These are phyloP conservation scores for Pseudomugil tenellus DNA, from an alignment of 2,797 vertebrate genomes.

Conservation along the genomic window DNA sequence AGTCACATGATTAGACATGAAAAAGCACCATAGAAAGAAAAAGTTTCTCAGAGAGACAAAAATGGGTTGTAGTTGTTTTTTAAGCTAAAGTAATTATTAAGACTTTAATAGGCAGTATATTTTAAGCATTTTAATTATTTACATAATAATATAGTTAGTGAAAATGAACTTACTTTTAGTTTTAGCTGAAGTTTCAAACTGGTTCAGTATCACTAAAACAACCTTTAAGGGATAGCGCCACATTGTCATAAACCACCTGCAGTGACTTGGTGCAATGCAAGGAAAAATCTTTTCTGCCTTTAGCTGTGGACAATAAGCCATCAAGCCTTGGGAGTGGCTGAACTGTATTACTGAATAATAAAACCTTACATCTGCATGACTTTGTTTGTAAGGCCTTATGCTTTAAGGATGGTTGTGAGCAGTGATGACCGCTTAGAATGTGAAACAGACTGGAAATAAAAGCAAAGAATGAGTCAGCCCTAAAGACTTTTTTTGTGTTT, in stretches of 20 bases:
- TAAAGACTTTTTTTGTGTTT: conserved; percentile 4
- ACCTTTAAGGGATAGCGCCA: conserved; percentile 22
- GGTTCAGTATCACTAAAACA: conserved; percentile 1
- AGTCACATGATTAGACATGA: no score
- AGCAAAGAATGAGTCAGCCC: conserved; percentile 25
- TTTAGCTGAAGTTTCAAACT: conserved; percentile 12
- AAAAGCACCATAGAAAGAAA: no score
- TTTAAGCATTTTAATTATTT: conserved; percentile 25
- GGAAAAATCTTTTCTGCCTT: conserved; percentile 44
- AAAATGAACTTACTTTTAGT: conserved; percentile 28
- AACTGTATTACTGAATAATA: no score
- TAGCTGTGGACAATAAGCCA: conserved; percentile 44
- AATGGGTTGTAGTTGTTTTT: not conserved
- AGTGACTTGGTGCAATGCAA: conserved; percentile 8
- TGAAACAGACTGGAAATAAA: conserved; percentile 63
- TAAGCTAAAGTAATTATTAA: conserved; percentile 18
- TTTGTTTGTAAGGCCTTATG: conserved; percentile 58
- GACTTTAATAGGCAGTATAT: conserved; percentile 15
- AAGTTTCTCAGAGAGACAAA: no score
- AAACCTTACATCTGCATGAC: conserved; percentile 25
- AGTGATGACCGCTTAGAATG: conserved; percentile 11
- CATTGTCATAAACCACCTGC: not conserved
- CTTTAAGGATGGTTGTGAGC: conserved; percentile 31
- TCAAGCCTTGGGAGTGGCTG: conserved; percentile 32
- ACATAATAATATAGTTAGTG: conserved; percentile 20